phyloP scores from a whole-genome alignment of 1,140 invertebrate genomes.

The Brachionus sp. region DNA sequence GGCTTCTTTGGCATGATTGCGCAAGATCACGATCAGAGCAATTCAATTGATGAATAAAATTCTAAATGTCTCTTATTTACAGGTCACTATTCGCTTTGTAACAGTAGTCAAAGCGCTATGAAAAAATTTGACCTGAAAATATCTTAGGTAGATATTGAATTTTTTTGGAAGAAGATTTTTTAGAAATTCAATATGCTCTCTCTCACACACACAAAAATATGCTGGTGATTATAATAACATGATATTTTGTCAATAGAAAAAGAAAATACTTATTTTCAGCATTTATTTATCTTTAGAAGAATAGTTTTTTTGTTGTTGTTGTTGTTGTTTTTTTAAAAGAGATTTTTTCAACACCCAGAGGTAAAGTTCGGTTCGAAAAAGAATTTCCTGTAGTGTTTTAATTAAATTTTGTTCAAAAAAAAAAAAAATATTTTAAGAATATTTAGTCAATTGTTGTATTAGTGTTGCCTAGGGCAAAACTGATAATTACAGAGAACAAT shows the following conservation, averaged over 20 bases:
- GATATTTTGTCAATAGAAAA: constrained; percentile 26
- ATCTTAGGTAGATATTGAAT: neutral
- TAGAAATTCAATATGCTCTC: neutral
- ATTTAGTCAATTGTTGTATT: neutral
- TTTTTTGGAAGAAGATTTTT: constrained; percentile 1
- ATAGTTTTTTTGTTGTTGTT: neutral
- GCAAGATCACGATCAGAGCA: neutral
- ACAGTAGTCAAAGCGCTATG: neutral
- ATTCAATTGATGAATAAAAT: neutral
- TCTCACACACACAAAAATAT: neutral
- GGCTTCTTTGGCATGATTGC: neutral
- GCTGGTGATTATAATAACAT: constrained; percentile 21
- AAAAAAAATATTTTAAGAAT: neutral
- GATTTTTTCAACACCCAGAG: constrained; percentile 3
- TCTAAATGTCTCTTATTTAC: neutral
- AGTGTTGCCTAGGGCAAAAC: neutral
- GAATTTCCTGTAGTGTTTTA: constrained; percentile 38
- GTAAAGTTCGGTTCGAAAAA: neutral
- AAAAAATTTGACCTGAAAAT: constrained; percentile 6
- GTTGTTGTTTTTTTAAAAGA: neutral
- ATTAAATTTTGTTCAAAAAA: constrained; percentile 19
- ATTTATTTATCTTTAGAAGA: constrained; percentile 15
- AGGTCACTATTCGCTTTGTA: neutral
- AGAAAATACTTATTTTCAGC: neutral
- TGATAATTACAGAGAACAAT: constrained; percentile 14